phyloP scores from a whole-genome alignment of 2,888 invertebrate species.

The Sinopyrophorus schimmeli region DNA sequence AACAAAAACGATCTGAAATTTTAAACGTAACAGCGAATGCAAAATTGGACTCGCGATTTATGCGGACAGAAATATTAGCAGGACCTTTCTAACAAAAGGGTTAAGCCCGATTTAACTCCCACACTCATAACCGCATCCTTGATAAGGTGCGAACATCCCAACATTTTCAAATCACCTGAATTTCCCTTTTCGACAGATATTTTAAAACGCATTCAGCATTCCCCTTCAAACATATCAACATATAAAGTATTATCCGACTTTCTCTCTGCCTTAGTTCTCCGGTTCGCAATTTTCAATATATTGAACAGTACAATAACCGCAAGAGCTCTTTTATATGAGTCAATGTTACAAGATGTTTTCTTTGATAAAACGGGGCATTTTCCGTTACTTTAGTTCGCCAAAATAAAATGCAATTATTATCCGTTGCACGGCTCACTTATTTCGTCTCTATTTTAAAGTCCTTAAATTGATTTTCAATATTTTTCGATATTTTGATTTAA shows the following conservation, averaged over 20 bases:
- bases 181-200: constrained; percentile 24
- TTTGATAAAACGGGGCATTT: no score
- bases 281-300: constrained; percentile 13
- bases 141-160: constrained; percentile 31
- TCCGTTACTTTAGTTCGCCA: neutral
- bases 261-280: constrained; percentile 8
- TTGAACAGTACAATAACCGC: constrained; percentile 8
- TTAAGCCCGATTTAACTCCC: constrained; percentile 18
- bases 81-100: constrained; percentile 22
- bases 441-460: neutral
- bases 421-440: neutral
- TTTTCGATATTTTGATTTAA: no score
- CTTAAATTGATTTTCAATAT: no score
- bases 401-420: neutral
- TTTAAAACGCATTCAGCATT: constrained; percentile 19
- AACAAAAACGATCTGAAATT: constrained; percentile 26
- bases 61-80: constrained; percentile 18
- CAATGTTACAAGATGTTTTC: no score
- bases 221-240: constrained; percentile 18
- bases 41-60: constrained; percentile 18
- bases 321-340: no score
- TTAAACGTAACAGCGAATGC: constrained; percentile 22
- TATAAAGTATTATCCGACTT: constrained; percentile 17
- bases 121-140: constrained; percentile 31
- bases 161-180: constrained; percentile 14